A percentile compares a stretch with the other conserved stretches of the same genome.
These are phyloP conservation scores for Enteromius thamalakanensis DNA, from an alignment of 2,797 vertebrate genomes.

Conservation along the genomic window DNA sequence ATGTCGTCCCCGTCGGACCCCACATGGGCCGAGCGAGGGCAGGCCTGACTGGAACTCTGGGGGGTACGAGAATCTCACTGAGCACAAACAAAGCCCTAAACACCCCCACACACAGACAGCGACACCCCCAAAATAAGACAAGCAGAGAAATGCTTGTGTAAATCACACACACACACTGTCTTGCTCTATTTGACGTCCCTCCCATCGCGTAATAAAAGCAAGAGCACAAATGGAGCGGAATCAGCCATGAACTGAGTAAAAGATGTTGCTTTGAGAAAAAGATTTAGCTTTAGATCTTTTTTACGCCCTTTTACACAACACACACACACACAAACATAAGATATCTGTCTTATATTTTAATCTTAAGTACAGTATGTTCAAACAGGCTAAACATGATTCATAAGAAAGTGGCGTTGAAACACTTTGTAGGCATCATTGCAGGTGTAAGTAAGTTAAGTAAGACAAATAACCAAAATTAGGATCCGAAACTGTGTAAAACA, in stretches of 20 bases:
- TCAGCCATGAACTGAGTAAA: conserved; percentile 11
- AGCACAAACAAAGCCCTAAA: conserved; percentile 73
- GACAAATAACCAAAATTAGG: not conserved
- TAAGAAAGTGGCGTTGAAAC: conserved; percentile 47
- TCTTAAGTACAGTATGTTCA: conserved; percentile 24
- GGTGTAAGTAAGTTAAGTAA: not conserved
- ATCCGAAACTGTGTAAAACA: not conserved
- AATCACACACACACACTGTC: conserved; percentile 62
- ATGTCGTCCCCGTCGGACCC: conserved; percentile 72
- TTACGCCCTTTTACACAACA: conserved; percentile 1
- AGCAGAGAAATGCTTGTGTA: conserved; percentile 65
- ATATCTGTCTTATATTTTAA: not conserved
- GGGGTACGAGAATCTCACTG: conserved; percentile 69
- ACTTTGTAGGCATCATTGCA: not conserved
- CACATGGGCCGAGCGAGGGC: conserved; percentile 64
- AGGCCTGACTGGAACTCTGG: conserved; percentile 36
- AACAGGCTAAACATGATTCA: conserved; percentile 23
- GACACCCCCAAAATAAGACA: conserved; percentile 54
- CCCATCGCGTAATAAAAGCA: conserved; percentile 40
- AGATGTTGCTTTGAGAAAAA: not conserved
- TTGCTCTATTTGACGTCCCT: conserved; percentile 30
- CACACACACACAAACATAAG: not conserved
- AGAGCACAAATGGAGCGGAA: conserved; percentile 28
- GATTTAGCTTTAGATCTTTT: not conserved
- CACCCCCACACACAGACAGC: conserved; percentile 60